A percentile compares a stretch with the other conserved stretches of the same genome.
Evolutionary conservation across 1,140 invertebrate species (phyloP).

Genomic region (Drosophila melanica): DNA sequence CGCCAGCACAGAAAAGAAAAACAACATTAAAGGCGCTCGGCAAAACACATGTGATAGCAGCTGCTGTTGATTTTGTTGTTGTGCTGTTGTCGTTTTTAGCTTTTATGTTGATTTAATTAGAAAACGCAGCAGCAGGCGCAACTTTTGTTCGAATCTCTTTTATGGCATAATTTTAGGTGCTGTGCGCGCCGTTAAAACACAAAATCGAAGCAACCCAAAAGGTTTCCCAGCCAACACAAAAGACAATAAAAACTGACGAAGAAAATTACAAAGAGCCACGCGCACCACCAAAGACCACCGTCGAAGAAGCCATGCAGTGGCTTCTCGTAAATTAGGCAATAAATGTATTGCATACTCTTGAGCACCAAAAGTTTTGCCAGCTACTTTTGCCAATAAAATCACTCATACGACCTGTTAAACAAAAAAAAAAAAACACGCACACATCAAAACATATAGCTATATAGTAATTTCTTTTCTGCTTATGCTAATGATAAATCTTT

Average conservation of each 20-base stretch:
- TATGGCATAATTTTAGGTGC: constrained; percentile 75
- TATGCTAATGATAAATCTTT: constrained; percentile 29
- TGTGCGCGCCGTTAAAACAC: constrained; percentile 19
- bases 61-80: constrained; percentile 3
- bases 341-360: constrained; percentile 54
- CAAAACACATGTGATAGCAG: constrained; percentile 35
- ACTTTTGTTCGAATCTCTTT: constrained; percentile 46
- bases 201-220: constrained; percentile 53
- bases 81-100: constrained; percentile 15
- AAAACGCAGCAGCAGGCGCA: constrained; percentile 54
- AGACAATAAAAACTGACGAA: constrained; percentile 14
- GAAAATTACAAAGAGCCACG: background rate
- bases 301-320: background rate
- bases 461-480: constrained; percentile 46
- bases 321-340: constrained; percentile 75
- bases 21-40: constrained; percentile 38
- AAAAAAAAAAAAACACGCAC: background rate
- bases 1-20: background rate
- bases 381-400: constrained; percentile 57
- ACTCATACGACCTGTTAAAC: constrained; percentile 78
- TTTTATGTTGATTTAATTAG: constrained; percentile 81
- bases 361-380: constrained; percentile 15
- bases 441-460: constrained; percentile 22
- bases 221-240: background rate
- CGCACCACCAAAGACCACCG: background rate